A percentile compares a stretch with the other conserved stretches of the same genome.
Conservation (phyloP, 2,888 invertebrate genomes). For the Parelbella ahira region DNA sequence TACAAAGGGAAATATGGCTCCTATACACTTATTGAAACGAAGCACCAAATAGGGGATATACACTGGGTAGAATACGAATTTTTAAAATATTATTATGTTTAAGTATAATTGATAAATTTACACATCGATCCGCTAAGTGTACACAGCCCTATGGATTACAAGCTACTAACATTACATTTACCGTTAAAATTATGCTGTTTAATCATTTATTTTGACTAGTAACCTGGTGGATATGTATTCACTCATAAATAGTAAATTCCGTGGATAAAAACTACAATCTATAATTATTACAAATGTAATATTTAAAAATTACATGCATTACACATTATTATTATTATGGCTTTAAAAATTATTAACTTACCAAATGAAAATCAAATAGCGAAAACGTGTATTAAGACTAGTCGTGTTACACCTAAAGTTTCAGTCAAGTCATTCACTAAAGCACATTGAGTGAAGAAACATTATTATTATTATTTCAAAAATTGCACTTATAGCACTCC, state of each 20-base stretch:
- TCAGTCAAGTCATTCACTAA: slow-evolving; percentile 63
- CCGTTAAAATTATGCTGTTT: slow-evolving; percentile 26
- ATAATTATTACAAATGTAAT: slow-evolving; percentile 42
- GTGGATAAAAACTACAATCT: slow-evolving; percentile 40
- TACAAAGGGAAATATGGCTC: slow-evolving; percentile 27
- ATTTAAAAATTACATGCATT: slow-evolving; percentile 39
- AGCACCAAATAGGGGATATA: slow-evolving; percentile 6
- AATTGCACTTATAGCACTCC: slow-evolving; percentile 28
- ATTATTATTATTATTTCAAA: slow-evolving; percentile 28
- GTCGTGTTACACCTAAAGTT: slow-evolving; percentile 56
- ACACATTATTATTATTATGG: slow-evolving; percentile 33
- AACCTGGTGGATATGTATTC: slow-evolving; percentile 62
- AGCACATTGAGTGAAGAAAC: slow-evolving; percentile 40
- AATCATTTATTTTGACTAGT: slow-evolving; percentile 45
- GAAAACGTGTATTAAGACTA: slow-evolving; percentile 54
- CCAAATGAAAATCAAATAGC: slow-evolving; percentile 34
- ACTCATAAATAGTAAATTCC: slow-evolving; percentile 42
- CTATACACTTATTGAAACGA: slow-evolving; percentile 35
- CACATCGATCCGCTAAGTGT: slow-evolving; percentile 34
- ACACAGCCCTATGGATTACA: slow-evolving; percentile 36
- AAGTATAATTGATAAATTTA: slow-evolving; percentile 20
- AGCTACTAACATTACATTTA: slow-evolving; percentile 37
- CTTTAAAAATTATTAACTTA: slow-evolving; percentile 31
- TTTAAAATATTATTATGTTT: slow-evolving; percentile 20
- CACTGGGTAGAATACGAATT: slow-evolving; percentile 10